These are phyloP conservation scores for Anser brachyrhynchus DNA, from an alignment of 2,113 vertebrate species.

Conservation along the genomic window DNA sequence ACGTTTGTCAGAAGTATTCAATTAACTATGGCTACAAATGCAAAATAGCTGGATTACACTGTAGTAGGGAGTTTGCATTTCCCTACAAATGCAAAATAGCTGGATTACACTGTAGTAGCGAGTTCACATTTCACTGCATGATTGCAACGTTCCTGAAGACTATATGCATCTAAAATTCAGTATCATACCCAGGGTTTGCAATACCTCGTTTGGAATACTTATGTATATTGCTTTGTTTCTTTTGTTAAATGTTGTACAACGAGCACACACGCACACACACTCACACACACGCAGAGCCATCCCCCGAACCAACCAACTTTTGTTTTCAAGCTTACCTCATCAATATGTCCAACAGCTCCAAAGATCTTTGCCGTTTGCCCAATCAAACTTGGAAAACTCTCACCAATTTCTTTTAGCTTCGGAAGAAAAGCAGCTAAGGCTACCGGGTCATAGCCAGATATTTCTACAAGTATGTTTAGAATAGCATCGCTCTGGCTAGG, in stretches of 20 bases:
- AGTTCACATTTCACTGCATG: background rate
- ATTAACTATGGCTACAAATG: background rate
- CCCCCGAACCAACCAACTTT: background rate
- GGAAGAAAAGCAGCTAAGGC: constrained; percentile 83
- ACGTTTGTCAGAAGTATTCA: background rate
- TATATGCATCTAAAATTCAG: background rate
- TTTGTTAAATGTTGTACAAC: no score
- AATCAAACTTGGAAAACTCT: constrained; percentile 80
- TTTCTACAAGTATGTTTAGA: constrained; percentile 82
- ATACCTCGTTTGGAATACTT: background rate
- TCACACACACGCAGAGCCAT: background rate
- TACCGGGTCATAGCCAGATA: constrained; percentile 83
- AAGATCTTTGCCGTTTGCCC: constrained; percentile 90
- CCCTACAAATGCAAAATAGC: constrained; percentile 15
- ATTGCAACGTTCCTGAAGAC: background rate
- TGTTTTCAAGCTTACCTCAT: constrained; percentile 77
- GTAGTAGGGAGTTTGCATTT: background rate
- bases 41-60: constrained; percentile 38
- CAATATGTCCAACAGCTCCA: constrained; percentile 85
- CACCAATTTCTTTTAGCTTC: constrained; percentile 77
- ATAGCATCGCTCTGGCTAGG: constrained; percentile 80
- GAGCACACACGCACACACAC: background rate
- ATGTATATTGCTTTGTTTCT: background rate
- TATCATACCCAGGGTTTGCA: background rate
- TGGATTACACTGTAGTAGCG: background rate